These are phyloP conservation scores for Cryptoblepharus egeriae DNA, from an alignment of 2,797 vertebrate genomes.

Conservation along the genomic window DNA sequence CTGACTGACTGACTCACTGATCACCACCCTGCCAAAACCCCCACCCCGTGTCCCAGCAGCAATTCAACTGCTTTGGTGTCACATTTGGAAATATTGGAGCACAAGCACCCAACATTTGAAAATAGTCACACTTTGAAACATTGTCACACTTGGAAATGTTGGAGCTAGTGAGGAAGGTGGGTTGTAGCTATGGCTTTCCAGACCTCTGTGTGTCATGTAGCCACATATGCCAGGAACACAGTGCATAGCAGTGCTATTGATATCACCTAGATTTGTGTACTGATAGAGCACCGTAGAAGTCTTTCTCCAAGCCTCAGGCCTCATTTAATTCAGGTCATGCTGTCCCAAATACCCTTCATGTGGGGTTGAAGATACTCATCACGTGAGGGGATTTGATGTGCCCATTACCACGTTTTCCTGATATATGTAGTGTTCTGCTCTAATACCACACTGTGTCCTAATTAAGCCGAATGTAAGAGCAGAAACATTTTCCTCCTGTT, in stretches of 20 bases:
- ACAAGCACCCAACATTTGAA: too few species aligned
- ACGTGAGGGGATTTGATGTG: not conserved
- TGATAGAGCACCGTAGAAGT: not conserved
- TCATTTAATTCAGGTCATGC: not conserved
- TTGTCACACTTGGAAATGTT: not conserved
- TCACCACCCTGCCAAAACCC: too few species aligned
- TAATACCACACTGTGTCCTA: conserved; percentile 16
- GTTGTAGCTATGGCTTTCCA: not conserved
- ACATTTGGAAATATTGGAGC: too few species aligned
- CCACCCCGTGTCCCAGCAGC: too few species aligned
- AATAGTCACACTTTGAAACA: too few species aligned
- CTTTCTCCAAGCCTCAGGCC: not conserved
- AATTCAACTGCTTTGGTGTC: too few species aligned
- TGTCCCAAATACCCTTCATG: not conserved
- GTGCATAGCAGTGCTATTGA: too few species aligned
- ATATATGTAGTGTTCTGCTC: not conserved
- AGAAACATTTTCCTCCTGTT: conserved; percentile 42
- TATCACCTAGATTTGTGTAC: not conserved
- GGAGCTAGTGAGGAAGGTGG: not conserved
- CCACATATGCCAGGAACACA: not conserved
- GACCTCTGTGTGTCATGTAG: not conserved
- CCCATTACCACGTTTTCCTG: not conserved
- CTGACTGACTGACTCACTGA: too few species aligned
- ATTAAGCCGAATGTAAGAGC: conserved; percentile 48
- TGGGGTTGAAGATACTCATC: not conserved